Evolutionary conservation across 2,888 invertebrate genomes (phyloP).

Genomic region (Clivina fossor): DNA sequence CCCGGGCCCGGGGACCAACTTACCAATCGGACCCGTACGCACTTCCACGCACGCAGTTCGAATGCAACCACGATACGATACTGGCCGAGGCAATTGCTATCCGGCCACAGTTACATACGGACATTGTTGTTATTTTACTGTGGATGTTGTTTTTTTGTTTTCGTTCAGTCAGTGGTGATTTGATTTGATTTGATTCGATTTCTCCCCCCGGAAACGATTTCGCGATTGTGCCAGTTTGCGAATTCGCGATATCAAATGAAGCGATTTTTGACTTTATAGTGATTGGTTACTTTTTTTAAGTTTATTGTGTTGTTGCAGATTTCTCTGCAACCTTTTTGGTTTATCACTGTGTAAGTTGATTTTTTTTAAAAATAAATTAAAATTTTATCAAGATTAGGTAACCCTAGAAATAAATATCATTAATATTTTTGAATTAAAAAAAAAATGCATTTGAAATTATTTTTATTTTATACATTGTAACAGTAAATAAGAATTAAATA

Average conservation of each 20-base stretch:
- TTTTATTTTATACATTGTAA: no score
- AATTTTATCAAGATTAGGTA: no score
- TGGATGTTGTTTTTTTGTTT: background rate
- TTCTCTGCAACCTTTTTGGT: background rate
- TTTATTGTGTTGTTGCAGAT: no score
- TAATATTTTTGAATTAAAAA: no score
- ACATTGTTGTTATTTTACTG: background rate
- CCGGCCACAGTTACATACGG: conserved; percentile 2
- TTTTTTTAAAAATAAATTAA: no score
- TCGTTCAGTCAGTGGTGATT: background rate
- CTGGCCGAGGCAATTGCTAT: no score
- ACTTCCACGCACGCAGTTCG: conserved; percentile 35
- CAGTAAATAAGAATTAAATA: no score
- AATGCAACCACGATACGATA: conserved; percentile 30
- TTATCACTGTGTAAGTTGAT: background rate
- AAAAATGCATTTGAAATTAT: no score
- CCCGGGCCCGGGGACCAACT: conserved; percentile 20
- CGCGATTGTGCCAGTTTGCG: conserved; percentile 8
- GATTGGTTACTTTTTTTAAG: no score
- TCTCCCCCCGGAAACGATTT: no score
- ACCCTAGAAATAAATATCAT: no score
- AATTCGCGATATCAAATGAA: conserved; percentile 15
- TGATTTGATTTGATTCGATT: conserved; percentile 1
- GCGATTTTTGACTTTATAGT: conserved; percentile 12
- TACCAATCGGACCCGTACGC: conserved; percentile 34